These are phyloP conservation scores for Bufo bufo DNA, from an alignment of 2,113 vertebrate genomes.

Conservation along the genomic window DNA sequence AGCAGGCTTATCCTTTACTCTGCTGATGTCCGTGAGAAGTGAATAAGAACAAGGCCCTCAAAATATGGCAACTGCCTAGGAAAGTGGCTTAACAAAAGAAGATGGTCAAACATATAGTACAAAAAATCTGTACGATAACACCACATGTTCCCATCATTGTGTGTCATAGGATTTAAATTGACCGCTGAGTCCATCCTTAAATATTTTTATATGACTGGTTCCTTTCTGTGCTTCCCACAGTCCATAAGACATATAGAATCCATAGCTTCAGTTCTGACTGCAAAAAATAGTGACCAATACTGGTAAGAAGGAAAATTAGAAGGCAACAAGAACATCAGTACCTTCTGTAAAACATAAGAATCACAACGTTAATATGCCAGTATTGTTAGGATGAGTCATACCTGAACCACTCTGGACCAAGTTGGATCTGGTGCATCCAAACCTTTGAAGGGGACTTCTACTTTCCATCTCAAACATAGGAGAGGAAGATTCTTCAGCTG, in stretches of 20 bases:
- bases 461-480: constrained; percentile 81
- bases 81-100: neutral
- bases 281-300: neutral
- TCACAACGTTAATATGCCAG: constrained; percentile 10
- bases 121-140: no score
- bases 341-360: constrained; percentile 38
- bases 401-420: constrained; percentile 75
- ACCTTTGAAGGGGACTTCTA: constrained; percentile 74
- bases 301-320: neutral
- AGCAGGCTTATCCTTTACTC: neutral
- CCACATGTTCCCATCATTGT: neutral
- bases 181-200: neutral
- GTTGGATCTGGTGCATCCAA: constrained; percentile 74
- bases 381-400: constrained; percentile 61
- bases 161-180: neutral
- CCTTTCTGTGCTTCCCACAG: neutral
- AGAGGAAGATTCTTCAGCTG: constrained; percentile 78
- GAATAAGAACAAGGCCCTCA: neutral
- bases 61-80: neutral
- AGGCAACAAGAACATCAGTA: neutral
- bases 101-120: no score
- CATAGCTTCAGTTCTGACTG: neutral
- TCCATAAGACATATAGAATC: neutral
- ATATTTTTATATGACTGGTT: neutral
- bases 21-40: constrained; percentile 14